Base-by-base conservation (phyloP, 2,888 invertebrate genomes). In the Lepidocyrtoides sp. region DNA sequence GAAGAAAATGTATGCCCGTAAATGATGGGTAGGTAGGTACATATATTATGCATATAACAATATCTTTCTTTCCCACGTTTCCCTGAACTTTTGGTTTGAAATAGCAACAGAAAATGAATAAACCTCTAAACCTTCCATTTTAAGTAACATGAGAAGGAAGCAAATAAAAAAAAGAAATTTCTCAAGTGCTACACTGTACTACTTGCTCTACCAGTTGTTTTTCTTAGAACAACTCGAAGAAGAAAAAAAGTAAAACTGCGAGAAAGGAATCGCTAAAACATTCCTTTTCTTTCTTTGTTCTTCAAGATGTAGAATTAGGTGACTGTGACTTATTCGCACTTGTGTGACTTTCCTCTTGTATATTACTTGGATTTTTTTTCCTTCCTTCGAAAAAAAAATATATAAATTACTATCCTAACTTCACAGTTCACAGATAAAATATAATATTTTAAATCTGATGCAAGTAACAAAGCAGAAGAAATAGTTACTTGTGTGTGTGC, bases 391-490 rank as follows among this genome's bases (percentile, higher is more conserved):
- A 66, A 66, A 60, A 60, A 17, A n/a, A n/a, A n/a, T n/a, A n/a
- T n/a, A 60, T 66, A 36, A 66, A 66, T 66, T 66, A 32, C 32
- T 32, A 32, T 32, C 32, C 32, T 10, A 66, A 32, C 57, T 57
- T 57, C 57, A 57, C 57, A 57, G 32, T 32, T 66, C 66, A 66
- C 66, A 66, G 44, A 75, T 75, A 75, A 44, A 75, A 20, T 48
- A 14, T 48, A 75, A 75, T 75, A 75, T 75, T 75, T 75, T 75
- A 75, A 75, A 44, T 75, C 44, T 48, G 44, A 44, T 41, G 12
- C 41, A 75, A 75, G 41, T 41, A 66, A 66, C 23, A 36, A 66
- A 20, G 26, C 26, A 29, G 3, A 36, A 36, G 36, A 29, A 26
- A n/a, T 23, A 29, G 4, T 63, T 14, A 29, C 29, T 60, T 26